Evolutionary conservation across 23 tunicate genomes (phyloP).

Genomic region (Trididemnum miniatum): DNA sequence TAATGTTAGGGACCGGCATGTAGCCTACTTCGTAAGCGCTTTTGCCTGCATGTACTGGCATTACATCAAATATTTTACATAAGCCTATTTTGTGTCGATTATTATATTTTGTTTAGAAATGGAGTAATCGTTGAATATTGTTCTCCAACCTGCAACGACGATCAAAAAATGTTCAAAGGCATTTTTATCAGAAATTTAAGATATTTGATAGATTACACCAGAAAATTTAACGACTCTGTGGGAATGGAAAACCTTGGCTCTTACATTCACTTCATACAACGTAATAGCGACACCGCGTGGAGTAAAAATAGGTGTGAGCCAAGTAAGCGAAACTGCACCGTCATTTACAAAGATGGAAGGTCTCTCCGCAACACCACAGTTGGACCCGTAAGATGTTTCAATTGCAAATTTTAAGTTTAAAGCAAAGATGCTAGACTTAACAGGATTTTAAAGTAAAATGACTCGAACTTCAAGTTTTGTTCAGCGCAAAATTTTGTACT

Average conservation of each 20-base stretch:
- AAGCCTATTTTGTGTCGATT: too few species aligned
- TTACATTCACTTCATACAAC: conserved; percentile 47
- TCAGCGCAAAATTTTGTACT: too few species aligned
- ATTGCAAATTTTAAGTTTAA: too few species aligned
- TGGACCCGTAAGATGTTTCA: conserved; percentile 88
- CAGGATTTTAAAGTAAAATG: too few species aligned
- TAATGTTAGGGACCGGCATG: too few species aligned
- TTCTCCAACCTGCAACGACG: conserved; percentile 76
- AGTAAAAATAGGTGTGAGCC: conserved; percentile 70
- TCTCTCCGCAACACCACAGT: conserved; percentile 52
- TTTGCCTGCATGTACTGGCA: too few species aligned
- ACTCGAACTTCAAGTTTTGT: too few species aligned
- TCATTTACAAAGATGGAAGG: conserved; percentile 73
- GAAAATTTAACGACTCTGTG: neutral
- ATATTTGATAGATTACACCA: conserved; percentile 61
- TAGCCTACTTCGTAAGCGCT: too few species aligned
- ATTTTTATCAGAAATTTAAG: conserved; percentile 76
- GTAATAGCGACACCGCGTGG: conserved; percentile 85
- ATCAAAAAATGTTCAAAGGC: conserved; percentile 84
- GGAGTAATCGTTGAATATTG: conserved; percentile 82
- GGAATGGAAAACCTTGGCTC: conserved; percentile 14
- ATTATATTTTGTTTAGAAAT: conserved; percentile 30
- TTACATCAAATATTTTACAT: too few species aligned
- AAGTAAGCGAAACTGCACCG: conserved; percentile 40
- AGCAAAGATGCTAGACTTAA: too few species aligned